Base-by-base conservation (phyloP, 2,888 invertebrate genomes). In the Mycalesis mineus region DNA sequence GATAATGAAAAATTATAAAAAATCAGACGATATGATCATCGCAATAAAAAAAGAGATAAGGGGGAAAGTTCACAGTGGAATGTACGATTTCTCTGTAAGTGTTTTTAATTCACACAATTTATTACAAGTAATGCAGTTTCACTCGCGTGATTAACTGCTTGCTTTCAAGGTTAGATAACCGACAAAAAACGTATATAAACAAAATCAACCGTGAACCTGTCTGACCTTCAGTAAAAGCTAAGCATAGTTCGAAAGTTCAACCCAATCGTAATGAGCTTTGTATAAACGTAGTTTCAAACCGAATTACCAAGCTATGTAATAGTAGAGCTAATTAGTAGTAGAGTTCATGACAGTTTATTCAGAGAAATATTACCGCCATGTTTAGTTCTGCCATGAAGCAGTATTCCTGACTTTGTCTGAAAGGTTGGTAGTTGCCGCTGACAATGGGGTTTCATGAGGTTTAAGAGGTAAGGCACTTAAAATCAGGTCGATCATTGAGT, bases 1-100 rank as follows among this genome's bases (percentile, higher is more conserved):
- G 6, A 39, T 13, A 6, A 39, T 14, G n/a, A 14, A 39, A 37
- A 22, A 28, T 48, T 54, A 40, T 41, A 9, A 45, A n/a, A 48
- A 13, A n/a, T 14, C n/a, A n/a, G n/a, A 13, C 14, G 36, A 36
- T 42, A 54, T 53, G 50, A 54, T 51, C 48, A 33, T 42, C 40
- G 60, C 47, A 58, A 56, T 54, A 57, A 51, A 53, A 55, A 64
- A 54, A 52, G 44, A 49, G 36, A 61, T 44, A 57, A 75, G 8
- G 77, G 80, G 75, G 82, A 85, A 84, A 84, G 84, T 83, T 78
- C 78, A 22, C 5, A 77, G 65, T 71, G 80, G 17, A 79, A 78
- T 78, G 79, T 75, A 74, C 67, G 73, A 68, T 74, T 73, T 68
- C 57, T 65, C 64, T 65, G 61, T 54, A 56, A 60, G 57, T 64